Conservation (phyloP, 2,888 invertebrate genomes). For the Dynastes tityus region DNA sequence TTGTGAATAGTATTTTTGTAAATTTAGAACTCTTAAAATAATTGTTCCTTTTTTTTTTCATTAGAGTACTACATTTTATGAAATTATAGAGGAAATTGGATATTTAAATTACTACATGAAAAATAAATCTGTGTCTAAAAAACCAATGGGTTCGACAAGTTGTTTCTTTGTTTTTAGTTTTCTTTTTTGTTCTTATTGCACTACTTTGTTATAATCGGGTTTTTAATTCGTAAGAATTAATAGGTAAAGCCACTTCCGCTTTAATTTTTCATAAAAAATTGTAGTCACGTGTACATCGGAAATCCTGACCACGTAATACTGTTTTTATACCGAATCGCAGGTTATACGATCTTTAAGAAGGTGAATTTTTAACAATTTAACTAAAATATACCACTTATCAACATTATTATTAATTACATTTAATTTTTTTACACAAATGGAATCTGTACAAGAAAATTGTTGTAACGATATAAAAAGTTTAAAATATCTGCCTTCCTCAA, state of each 20-base stretch:
- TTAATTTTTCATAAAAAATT: not conserved
- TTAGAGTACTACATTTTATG: constrained; percentile 4
- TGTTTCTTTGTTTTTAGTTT: not conserved
- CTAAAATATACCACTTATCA: too few relatives aligned
- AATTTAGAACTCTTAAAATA: not conserved
- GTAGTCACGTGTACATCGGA: too few relatives aligned
- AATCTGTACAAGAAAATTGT: too few relatives aligned
- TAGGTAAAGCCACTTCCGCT: not conserved
- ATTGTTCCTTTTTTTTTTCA: not conserved
- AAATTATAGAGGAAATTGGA: constrained; percentile 4
- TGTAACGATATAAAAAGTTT: too few relatives aligned
- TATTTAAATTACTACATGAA: not conserved
- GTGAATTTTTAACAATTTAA: too few relatives aligned
- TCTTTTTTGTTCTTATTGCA: not conserved
- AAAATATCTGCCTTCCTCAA: too few relatives aligned
- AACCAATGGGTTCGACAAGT: not conserved
- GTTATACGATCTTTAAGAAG: too few relatives aligned
- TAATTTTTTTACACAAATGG: too few relatives aligned
- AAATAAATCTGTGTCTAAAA: constrained; percentile 12
- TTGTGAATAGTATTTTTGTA: constrained; percentile 15
- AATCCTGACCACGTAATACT: too few relatives aligned
- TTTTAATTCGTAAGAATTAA: not conserved
- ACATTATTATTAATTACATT: too few relatives aligned
- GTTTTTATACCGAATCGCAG: too few relatives aligned
- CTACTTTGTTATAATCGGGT: not conserved